Evolutionary conservation across 2,888 invertebrate genomes (phyloP).

Genomic region (Acleris emargana): DNA sequence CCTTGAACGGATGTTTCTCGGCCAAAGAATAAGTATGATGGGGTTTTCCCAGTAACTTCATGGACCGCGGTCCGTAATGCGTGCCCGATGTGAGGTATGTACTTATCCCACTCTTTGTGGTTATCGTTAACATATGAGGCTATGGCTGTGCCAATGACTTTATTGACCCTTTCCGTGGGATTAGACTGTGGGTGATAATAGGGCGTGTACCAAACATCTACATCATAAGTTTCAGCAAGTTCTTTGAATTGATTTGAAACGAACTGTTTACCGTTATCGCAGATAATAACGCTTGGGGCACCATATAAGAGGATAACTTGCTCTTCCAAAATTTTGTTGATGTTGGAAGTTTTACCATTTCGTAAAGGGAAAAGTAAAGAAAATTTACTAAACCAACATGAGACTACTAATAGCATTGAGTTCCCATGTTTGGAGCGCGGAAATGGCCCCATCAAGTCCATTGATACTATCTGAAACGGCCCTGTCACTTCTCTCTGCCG

Average conservation of each 20-base stretch:
- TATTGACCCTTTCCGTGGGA: slow-evolving; percentile 50
- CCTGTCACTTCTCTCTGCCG: slow-evolving; percentile 21
- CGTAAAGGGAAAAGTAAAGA: slow-evolving; percentile 8
- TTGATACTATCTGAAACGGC: slow-evolving; percentile 26
- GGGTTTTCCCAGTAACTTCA: slow-evolving; percentile 43
- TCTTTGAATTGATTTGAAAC: slow-evolving; percentile 34
- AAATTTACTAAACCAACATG: slow-evolving; percentile 19
- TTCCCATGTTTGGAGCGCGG: slow-evolving; percentile 4
- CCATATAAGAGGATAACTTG: slow-evolving; percentile 39
- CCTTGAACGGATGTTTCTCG: slow-evolving; percentile 37
- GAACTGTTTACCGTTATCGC: slow-evolving; percentile 43
- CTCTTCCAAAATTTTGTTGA: slow-evolving; percentile 37
- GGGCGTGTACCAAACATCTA: slow-evolving; percentile 37
- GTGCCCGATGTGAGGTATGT: slow-evolving; percentile 44
- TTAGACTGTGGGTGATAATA: slow-evolving; percentile 52
- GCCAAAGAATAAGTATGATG: slow-evolving; percentile 43
- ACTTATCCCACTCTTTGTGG: slow-evolving; percentile 43
- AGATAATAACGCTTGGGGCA: slow-evolving; percentile 34
- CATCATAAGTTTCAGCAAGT: slow-evolving; percentile 17
- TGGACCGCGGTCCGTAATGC: slow-evolving; percentile 49
- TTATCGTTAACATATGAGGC: slow-evolving; percentile 41
- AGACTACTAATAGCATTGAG: slow-evolving; percentile 10
- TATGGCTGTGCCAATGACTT: slow-evolving; percentile 46
- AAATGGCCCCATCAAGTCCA: slow-evolving; percentile 16
- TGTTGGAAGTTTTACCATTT: slow-evolving; percentile 32